These are phyloP conservation scores for Cataglyphis hispanica DNA, from an alignment of 1,140 invertebrate genomes.

Conservation along the genomic window DNA sequence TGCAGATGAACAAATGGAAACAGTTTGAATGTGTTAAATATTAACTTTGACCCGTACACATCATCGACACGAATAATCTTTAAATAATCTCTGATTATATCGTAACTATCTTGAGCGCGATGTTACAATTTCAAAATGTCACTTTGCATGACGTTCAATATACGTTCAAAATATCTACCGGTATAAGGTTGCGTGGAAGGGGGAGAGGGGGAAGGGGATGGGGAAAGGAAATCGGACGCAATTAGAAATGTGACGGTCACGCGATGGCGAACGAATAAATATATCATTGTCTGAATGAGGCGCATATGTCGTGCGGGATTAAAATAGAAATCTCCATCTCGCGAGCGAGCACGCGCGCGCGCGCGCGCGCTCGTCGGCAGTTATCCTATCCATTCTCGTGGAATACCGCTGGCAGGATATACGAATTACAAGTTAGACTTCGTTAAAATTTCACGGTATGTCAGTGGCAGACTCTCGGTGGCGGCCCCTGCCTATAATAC, in stretches of 20 bases:
- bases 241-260: slow-evolving; percentile 48
- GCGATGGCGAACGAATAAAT: slow-evolving; percentile 39
- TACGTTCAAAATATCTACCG: slow-evolving; percentile 5
- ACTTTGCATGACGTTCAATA: not conserved
- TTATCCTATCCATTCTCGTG: slow-evolving; percentile 51
- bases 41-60: not conserved
- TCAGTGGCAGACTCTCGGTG: slow-evolving; percentile 49
- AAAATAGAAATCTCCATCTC: slow-evolving; percentile 38
- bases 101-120: not conserved
- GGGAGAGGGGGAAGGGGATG: not conserved
- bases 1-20: not conserved
- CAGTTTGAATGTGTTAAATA: not conserved
- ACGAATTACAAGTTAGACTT: slow-evolving; percentile 70
- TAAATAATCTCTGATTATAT: slow-evolving; percentile 6
- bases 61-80: slow-evolving; percentile 1
- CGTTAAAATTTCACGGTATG: slow-evolving; percentile 72
- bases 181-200: not conserved
- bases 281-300: slow-evolving; percentile 38
- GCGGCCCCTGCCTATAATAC: slow-evolving; percentile 32
- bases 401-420: slow-evolving; percentile 26
- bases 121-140: slow-evolving; percentile 13
- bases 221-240: slow-evolving; percentile 1
- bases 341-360: too few relatives aligned
- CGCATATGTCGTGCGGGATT: not conserved
- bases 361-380: not conserved